Conservation (phyloP, 2,113 vertebrate species). For the Lampris megalopsis region DNA sequence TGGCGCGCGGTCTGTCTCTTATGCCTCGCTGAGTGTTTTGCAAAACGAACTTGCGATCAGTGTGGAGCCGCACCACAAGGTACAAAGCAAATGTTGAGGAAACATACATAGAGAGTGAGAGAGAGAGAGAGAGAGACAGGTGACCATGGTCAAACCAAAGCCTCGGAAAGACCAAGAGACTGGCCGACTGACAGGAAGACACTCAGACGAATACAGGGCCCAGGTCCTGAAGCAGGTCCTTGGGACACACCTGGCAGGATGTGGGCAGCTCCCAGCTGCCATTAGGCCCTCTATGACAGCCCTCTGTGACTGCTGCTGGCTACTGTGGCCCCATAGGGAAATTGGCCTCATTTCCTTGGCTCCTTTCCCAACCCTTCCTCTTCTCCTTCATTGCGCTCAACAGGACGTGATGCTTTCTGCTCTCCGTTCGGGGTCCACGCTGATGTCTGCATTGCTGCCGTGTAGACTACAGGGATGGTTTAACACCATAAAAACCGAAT, state of each 20-base stretch:
- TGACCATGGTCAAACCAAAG: neutral
- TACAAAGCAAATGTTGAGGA: too few species aligned
- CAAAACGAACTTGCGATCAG: too few species aligned
- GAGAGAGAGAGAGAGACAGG: neutral
- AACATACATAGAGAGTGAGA: too few species aligned
- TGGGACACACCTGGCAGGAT: slow-evolving; percentile 65
- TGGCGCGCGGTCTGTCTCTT: slow-evolving; percentile 11
- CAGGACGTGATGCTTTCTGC: slow-evolving; percentile 15
- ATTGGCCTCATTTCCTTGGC: slow-evolving; percentile 77
- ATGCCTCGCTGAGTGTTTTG: too few species aligned
- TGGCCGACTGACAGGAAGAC: slow-evolving; percentile 20
- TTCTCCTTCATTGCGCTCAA: slow-evolving; percentile 49
- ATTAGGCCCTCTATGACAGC: slow-evolving; percentile 53
- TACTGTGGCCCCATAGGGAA: slow-evolving; percentile 55
- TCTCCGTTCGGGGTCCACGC: slow-evolving; percentile 36
- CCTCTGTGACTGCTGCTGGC: slow-evolving; percentile 37
- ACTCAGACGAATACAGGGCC: slow-evolving; percentile 29
- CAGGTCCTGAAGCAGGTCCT: slow-evolving; percentile 22
- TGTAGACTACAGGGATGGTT: too few species aligned
- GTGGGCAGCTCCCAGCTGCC: slow-evolving; percentile 25
- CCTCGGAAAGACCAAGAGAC: neutral
- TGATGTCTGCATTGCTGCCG: neutral
- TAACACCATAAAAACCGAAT: too few species aligned
- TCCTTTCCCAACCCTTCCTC: slow-evolving; percentile 64
- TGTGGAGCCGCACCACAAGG: too few species aligned